phyloP scores from a whole-genome alignment of 1,140 invertebrate species.

The Fopius arisanus region DNA sequence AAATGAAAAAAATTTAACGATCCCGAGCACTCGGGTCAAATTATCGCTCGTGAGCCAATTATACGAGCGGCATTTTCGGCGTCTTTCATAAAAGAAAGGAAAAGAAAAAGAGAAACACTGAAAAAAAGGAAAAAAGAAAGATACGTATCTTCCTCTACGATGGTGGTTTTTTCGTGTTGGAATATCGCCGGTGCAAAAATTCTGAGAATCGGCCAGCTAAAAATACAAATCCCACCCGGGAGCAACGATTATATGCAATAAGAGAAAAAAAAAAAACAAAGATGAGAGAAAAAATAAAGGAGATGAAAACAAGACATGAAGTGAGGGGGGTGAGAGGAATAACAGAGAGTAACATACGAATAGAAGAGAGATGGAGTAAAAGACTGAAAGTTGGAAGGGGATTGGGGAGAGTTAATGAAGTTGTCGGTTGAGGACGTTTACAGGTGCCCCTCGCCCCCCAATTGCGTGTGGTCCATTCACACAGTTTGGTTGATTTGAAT shows the following conservation, averaged over 20 bases:
- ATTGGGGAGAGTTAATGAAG: conserved; percentile 61
- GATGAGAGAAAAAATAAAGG: background rate
- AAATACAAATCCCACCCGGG: conserved; percentile 63
- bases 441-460: conserved; percentile 55
- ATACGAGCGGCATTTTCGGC: conserved; percentile 44
- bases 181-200: conserved; percentile 42
- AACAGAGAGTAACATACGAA: conserved; percentile 40
- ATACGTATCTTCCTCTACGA: conserved; percentile 3
- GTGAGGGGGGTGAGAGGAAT: background rate
- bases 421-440: conserved; percentile 63
- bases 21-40: conserved; percentile 52
- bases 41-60: conserved; percentile 57
- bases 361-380: conserved; percentile 36
- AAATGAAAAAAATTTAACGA: conserved; percentile 55
- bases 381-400: conserved; percentile 29
- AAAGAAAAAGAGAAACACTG: background rate
- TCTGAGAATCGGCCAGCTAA: conserved; percentile 59
- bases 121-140: conserved; percentile 23
- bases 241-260: conserved; percentile 58
- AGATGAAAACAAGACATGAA: conserved; percentile 22
- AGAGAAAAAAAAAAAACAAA: conserved; percentile 42
- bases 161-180: conserved; percentile 11
- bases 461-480: conserved; percentile 65
- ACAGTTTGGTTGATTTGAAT: conserved; percentile 24
- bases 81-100: conserved; percentile 10